Evolutionary conservation across 1,140 invertebrate species (phyloP).

Genomic region (Zaprionus africanus): DNA sequence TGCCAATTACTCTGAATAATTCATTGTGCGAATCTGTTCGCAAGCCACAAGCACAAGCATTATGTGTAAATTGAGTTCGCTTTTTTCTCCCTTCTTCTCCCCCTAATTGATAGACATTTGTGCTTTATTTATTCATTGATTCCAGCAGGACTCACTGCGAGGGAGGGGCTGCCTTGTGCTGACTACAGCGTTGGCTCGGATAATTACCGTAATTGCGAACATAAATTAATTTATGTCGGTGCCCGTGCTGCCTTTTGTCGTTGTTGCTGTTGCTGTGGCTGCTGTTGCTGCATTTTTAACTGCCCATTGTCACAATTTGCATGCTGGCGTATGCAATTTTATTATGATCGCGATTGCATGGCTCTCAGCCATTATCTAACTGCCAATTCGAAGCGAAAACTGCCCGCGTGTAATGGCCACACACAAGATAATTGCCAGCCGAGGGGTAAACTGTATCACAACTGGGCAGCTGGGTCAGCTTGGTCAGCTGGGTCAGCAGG

Average conservation of each 20-base stretch:
- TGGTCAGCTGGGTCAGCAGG: neutral
- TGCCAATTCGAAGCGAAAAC: constrained; percentile 15
- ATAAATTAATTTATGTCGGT: constrained; percentile 67
- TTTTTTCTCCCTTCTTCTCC: constrained; percentile 22
- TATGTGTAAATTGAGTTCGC: neutral
- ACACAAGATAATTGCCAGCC: neutral
- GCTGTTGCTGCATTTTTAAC: constrained; percentile 8
- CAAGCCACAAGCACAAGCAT: neutral
- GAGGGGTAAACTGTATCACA: neutral
- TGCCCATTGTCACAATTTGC: constrained; percentile 12
- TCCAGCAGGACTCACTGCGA: neutral
- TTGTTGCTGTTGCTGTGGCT: constrained; percentile 15
- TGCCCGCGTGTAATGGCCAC: neutral
- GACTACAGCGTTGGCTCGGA: constrained; percentile 15
- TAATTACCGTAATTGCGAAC: constrained; percentile 71
- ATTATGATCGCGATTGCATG: constrained; percentile 36
- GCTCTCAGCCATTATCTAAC: constrained; percentile 34
- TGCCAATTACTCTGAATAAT: constrained; percentile 6
- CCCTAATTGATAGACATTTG: constrained; percentile 65
- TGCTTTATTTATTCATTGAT: constrained; percentile 62
- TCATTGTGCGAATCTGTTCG: neutral
- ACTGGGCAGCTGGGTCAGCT: neutral
- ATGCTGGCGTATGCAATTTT: constrained; percentile 29
- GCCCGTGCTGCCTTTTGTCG: neutral
- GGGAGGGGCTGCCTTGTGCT: neutral